A percentile compares a stretch with the other conserved stretches of the same genome.
Evolutionary conservation across 92 coral and sea anemone genomes (phyloP).

Genomic region (Phenganax subtilis): DNA sequence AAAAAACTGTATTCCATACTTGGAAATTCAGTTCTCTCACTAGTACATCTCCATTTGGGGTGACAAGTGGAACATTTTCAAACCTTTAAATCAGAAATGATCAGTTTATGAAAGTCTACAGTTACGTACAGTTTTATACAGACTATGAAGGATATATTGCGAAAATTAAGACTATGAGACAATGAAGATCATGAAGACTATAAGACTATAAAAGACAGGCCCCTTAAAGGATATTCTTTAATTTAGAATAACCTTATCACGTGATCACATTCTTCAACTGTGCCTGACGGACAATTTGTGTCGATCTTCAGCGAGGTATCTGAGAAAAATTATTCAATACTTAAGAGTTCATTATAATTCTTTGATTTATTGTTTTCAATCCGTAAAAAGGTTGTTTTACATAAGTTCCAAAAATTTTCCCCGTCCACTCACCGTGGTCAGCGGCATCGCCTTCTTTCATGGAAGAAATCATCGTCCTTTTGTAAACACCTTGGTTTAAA

Average conservation of each 20-base stretch:
- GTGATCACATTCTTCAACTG: slow-evolving; percentile 75
- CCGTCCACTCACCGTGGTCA: slow-evolving; percentile 32
- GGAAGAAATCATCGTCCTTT: slow-evolving; percentile 70
- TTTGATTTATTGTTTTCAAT: background rate
- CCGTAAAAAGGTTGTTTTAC: background rate
- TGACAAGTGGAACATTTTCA: slow-evolving; percentile 89
- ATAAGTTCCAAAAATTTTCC: background rate
- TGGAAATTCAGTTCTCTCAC: slow-evolving; percentile 76
- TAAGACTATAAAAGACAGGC: background rate
- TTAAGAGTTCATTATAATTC: background rate
- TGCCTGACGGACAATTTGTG: slow-evolving; percentile 61
- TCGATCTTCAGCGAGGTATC: slow-evolving; percentile 49
- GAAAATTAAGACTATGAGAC: background rate
- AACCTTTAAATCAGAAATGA: slow-evolving; percentile 52
- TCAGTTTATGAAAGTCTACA: background rate
- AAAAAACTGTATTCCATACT: slow-evolving; percentile 41
- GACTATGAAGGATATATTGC: background rate
- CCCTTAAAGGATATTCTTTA: background rate
- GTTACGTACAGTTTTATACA: no score
- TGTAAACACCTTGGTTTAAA: slow-evolving; percentile 76
- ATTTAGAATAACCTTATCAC: slow-evolving; percentile 64
- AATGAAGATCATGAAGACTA: background rate
- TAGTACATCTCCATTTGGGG: slow-evolving; percentile 92
- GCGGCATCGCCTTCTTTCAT: slow-evolving; percentile 46
- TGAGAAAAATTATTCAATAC: slow-evolving; percentile 24